These are phyloP conservation scores for Arion vulgaris DNA, from an alignment of 1,140 invertebrate genomes.

Conservation along the genomic window DNA sequence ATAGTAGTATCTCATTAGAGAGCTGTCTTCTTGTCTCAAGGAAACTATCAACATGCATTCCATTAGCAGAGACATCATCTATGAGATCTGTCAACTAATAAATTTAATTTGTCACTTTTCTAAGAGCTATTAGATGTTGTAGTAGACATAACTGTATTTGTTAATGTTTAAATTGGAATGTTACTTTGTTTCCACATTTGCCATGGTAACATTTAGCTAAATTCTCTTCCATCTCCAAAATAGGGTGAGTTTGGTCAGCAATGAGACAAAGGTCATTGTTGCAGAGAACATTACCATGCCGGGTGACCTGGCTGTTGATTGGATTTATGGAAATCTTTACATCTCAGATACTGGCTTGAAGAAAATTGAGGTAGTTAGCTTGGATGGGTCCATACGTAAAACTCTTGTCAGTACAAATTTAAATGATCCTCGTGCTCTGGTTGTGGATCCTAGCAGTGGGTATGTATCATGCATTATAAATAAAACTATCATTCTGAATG, in stretches of 20 bases:
- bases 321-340: conserved; percentile 97
- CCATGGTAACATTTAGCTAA: no score
- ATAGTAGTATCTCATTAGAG: no score
- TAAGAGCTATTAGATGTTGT: no score
- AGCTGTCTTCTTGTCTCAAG: no score
- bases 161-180: no score
- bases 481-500: not conserved
- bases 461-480: conserved; percentile 56
- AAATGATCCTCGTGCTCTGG: conserved; percentile 95
- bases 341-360: conserved; percentile 95
- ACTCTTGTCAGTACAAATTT: conserved; percentile 86
- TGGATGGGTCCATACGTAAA: conserved; percentile 85
- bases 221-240: no score
- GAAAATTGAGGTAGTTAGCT: conserved; percentile 88
- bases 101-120: no score
- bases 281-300: conserved; percentile 77
- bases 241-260: conserved; percentile 25
- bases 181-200: no score
- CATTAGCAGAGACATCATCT: no score
- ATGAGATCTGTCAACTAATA: no score
- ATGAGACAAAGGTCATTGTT: conserved; percentile 37
- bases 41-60: no score
- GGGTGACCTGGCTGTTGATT: conserved; percentile 95
- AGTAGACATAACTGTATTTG: no score
- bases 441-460: conserved; percentile 94